Conservation (phyloP, 2,888 invertebrate species). For the Trichogramma dendrolimi region DNA sequence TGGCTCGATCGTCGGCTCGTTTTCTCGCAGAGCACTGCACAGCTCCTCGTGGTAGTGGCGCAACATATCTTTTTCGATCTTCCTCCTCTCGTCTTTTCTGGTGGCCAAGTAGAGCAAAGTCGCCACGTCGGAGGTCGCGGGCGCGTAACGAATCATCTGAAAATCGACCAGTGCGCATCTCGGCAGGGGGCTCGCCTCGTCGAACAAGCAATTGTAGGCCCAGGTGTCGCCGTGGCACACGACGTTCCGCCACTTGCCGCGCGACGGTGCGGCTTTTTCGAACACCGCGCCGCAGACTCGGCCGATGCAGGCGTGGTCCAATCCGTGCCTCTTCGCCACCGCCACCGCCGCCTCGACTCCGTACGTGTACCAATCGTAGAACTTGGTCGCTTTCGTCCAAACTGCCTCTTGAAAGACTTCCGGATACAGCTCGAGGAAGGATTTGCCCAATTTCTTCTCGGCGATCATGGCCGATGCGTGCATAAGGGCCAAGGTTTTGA, state of each 20-base stretch:
- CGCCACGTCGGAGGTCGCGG: conserved; percentile 27
- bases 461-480: conserved; percentile 40
- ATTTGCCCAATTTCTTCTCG: conserved; percentile 30
- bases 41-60: conserved; percentile 28
- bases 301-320: conserved; percentile 13
- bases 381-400: neutral
- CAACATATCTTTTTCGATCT: conserved; percentile 60
- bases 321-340: conserved; percentile 1
- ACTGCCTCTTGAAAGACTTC: neutral
- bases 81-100: conserved; percentile 37
- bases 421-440: conserved; percentile 1
- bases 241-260: conserved; percentile 44
- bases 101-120: conserved; percentile 28
- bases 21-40: conserved; percentile 28
- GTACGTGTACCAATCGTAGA: conserved; percentile 17
- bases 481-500: conserved; percentile 38
- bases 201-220: conserved; percentile 63
- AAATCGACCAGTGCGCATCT: conserved; percentile 67
- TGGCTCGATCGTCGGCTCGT: conserved; percentile 9
- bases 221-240: conserved; percentile 63
- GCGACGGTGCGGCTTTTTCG: conserved; percentile 16
- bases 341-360: conserved; percentile 16
- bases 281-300: conserved; percentile 13
- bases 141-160: conserved; percentile 60
- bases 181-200: conserved; percentile 51